Base-by-base conservation (phyloP, 2,888 invertebrate genomes). In the Rutpela maculata region DNA sequence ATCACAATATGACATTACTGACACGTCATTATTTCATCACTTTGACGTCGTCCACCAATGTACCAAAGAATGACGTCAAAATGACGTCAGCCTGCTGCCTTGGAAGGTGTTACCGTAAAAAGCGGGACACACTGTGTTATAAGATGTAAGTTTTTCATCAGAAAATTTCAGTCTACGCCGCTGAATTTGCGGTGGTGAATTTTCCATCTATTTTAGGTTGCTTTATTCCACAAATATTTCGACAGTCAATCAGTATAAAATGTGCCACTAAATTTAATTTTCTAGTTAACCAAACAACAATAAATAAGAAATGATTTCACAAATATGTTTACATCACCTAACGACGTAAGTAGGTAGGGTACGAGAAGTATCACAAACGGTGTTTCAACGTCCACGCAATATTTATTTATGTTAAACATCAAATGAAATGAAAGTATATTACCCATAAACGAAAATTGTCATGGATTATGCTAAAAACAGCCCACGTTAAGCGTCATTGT, bases 381-480 rank as follows among this genome's bases (percentile, higher is more conserved):
- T 50, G 43, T 65, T 65, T 65, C n/a, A 38, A 43, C 65, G n/a
- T 43, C 65, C 19, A 43, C 65, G 65, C 65, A 43, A 19, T 65
- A 65, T 65, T 65, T 50, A 43, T 19, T 65, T 65, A 65, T 65
- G 65, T 65, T 43, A 65, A 65, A 43, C 12, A 50, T 50, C n/a
- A 50, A n/a, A 65, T 65, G 38, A 38, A 65, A 65, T 65, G 43
- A 38, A 65, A 65, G 65, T 65, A 65, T 50, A 17, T n/a, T 50
- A 43, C 11, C 65, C 65, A 65, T 43, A 38, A 43, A 65, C 43
- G 43, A 31, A 18, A 12, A 38, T 38, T 19, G 31, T 19, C 43
- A 43, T 22, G 17, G 43, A 65, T 65, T 65, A 65, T 65, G 65
- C 15, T 65, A 65, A 65, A 43, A 65, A 43, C 65, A 38, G 18